A percentile compares a stretch with the other conserved stretches of the same genome.
Conservation (phyloP, 2,888 invertebrate genomes). For the Tridacna gigas region DNA sequence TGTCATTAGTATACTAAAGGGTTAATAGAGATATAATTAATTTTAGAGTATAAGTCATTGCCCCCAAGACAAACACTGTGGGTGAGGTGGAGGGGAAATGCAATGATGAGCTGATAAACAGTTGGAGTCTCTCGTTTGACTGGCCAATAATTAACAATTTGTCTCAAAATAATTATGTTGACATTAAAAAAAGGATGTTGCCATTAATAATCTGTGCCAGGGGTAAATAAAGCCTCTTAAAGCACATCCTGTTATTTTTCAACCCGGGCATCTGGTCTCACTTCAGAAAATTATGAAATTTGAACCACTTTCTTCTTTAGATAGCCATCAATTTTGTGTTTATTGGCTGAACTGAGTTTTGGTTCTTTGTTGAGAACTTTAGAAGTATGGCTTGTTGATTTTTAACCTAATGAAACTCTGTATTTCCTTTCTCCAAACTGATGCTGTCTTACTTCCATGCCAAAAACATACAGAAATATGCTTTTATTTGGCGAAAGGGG, state of each 20-base stretch:
- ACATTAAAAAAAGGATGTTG: conserved; percentile 24
- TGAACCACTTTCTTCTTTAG: neutral
- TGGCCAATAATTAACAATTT: conserved; percentile 13
- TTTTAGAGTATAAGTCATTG: neutral
- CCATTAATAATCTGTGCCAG: conserved; percentile 23
- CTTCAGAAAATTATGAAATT: conserved; percentile 13
- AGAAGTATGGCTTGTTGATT: neutral
- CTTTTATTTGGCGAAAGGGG: too few species aligned
- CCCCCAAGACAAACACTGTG: too few species aligned
- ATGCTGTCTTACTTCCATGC: too few species aligned
- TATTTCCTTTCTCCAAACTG: too few species aligned
- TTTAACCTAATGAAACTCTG: too few species aligned
- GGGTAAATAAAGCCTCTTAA: conserved; percentile 17
- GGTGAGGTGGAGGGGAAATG: too few species aligned
- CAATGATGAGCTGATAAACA: too few species aligned
- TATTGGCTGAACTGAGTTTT: too few species aligned
- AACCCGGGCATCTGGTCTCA: conserved; percentile 22
- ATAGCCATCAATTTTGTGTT: neutral
- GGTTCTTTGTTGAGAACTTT: too few species aligned
- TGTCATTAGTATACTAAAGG: too few species aligned
- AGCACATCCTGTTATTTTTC: conserved; percentile 22
- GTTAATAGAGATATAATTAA: too few species aligned
- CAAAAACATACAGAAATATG: too few species aligned
- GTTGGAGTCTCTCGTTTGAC: neutral
- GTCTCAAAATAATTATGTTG: conserved; percentile 29